Evolutionary conservation across 2,888 invertebrate genomes (phyloP), one percentile per base, ranked within the genome.

Genomic region (Ectemnius continuus): DNA sequence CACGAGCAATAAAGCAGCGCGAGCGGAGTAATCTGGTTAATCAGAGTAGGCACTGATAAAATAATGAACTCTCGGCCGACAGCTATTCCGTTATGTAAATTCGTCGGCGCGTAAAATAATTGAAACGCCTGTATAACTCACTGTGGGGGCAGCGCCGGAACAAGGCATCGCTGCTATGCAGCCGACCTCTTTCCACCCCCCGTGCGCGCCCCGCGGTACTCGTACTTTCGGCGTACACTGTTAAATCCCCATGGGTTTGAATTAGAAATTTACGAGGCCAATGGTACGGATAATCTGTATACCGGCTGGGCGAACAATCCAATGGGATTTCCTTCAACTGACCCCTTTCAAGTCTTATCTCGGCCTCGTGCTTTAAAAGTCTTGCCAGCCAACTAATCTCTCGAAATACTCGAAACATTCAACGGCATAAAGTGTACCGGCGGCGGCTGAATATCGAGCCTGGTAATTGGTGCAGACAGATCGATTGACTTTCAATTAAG

Each of bases 251-350:
- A 16, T 18, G 4, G 26, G 52, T 16, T 46, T 47, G 57, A 63
- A 75, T 75, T 75, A 75, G 28, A 57, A 70, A 76, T 75, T 70
- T 63, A 48, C 56, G 28, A 63, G 58, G 57, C 52, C 72, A 69
- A 68, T 18, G 46, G 52, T 48, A n/a, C 45, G 46, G 47, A 61
- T 72, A 69, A 77, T 72, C 67, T 20, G 66, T 66, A 52, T 52
- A 52, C 52, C 16, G 52, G 52, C 16, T 14, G n/a, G 11, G n/a
- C 16, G 48, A 62, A 62, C 62, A 57, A 60, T 66, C 46, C 18
- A 52, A 52, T 16, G 11, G 52, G 64, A 47, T 61, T 28, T 46
- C 70, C 70, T 70, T 71, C 47, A 70, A 58, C 67, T 67, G 58
- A 56, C 11, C 18, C 13, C 28, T 28, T 14, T 47, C 23, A 14